Evolutionary conservation across 2,797 vertebrate species (phyloP), one percentile per base, ranked within the genome.

Genomic region (Neostethus bicornis): DNA sequence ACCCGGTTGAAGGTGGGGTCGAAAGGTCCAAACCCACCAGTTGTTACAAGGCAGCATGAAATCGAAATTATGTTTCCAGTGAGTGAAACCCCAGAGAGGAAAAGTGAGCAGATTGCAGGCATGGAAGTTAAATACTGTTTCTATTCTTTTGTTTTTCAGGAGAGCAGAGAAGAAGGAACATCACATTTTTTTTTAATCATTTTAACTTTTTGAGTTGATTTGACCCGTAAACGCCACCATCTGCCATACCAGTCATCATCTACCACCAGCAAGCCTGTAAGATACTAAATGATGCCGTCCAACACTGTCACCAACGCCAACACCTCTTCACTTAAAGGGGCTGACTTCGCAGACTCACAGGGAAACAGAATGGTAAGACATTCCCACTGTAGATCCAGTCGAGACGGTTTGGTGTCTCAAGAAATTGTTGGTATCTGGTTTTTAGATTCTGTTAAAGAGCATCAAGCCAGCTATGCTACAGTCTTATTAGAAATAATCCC

Each of bases 351-450:
- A 8, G 89, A 87, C 56, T 85, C 87, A 51, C 89, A 82, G 54
- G 86, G 80, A 79, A 89, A 77, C 80, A 87, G 83, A 87, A 86
- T 86, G 92, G 92, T 93, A 85, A 93, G 92, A 43, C n/a, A n/a
- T n/a, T n/a, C n/a, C n/a, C n/a, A n/a, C n/a, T n/a, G n/a, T n/a
- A n/a, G n/a, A n/a, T n/a, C n/a, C n/a, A n/a, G n/a, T n/a, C n/a
- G n/a, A n/a, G n/a, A n/a, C n/a, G n/a, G n/a, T n/a, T n/a, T n/a
- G n/a, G n/a, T n/a, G n/a, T n/a, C n/a, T n/a, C n/a, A n/a, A n/a
- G n/a, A n/a, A n/a, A n/a, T n/a, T n/a, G n/a, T n/a, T n/a, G n/a
- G n/a, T n/a, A n/a, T 29, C 49, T 54, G 17, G 44, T 21, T 41
- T 41, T 12, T 11, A 39, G 39, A 13, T 41, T 19, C 4, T 1